phyloP scores from a whole-genome alignment of 2,797 vertebrate species.

The Gymnocypris eckloni region DNA sequence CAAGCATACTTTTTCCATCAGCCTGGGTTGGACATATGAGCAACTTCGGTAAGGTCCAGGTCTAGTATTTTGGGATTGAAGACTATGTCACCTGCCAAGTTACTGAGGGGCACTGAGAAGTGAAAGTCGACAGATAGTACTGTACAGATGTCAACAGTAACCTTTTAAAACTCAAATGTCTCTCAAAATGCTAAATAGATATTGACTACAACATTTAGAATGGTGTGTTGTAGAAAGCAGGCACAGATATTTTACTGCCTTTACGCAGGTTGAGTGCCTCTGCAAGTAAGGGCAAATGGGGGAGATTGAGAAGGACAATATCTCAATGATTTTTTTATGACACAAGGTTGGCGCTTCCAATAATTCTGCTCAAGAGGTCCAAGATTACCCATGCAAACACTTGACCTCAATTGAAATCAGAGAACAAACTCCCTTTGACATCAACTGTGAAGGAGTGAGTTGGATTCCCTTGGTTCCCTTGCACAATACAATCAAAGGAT shows the following conservation, averaged over 20 bases:
- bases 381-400: background rate
- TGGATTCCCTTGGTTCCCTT: background rate
- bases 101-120: slow-evolving; percentile 2
- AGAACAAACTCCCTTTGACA: background rate
- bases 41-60: background rate
- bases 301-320: background rate
- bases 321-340: background rate
- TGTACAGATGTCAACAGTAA: slow-evolving; percentile 14
- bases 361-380: slow-evolving; percentile 3
- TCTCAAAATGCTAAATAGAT: background rate
- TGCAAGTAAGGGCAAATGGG: background rate
- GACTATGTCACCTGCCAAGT: slow-evolving; percentile 13
- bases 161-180: slow-evolving; percentile 14
- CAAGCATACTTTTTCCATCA: slow-evolving; percentile 7
- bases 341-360: background rate
- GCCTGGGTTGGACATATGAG: background rate
- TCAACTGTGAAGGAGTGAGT: background rate
- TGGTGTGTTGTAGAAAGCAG: background rate
- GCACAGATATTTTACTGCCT: background rate
- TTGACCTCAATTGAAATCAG: background rate
- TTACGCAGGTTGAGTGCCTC: background rate
- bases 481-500: background rate
- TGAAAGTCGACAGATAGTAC: background rate
- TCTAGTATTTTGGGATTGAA: background rate
- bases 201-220: slow-evolving; percentile 1